These are phyloP conservation scores for Drosophila algonquin DNA, from an alignment of 2,888 invertebrate genomes.

Conservation along the genomic window DNA sequence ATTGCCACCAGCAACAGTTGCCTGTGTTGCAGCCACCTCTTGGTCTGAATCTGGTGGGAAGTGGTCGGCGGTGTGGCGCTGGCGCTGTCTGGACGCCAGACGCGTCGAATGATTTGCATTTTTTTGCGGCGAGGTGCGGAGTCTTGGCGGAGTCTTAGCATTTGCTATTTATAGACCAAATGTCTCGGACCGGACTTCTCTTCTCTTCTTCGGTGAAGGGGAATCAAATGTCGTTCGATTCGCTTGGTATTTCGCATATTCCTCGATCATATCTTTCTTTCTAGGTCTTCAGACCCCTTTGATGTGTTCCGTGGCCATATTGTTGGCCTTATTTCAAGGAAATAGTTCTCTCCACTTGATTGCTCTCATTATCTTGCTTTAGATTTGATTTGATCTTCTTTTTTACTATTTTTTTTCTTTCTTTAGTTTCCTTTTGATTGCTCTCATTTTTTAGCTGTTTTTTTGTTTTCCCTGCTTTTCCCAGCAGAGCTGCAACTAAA, in stretches of 20 bases:
- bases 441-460: conserved; percentile 56
- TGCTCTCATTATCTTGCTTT: conserved; percentile 37
- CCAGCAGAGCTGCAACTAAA: conserved; percentile 17
- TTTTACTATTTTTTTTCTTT: conserved; percentile 1
- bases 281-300: background rate
- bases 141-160: conserved; percentile 17
- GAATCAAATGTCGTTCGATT: conserved; percentile 43
- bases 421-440: conserved; percentile 48
- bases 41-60: conserved; percentile 39
- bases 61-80: conserved; percentile 27
- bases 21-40: conserved; percentile 17
- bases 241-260: conserved; percentile 30
- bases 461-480: conserved; percentile 24
- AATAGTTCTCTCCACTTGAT: conserved; percentile 9
- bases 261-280: conserved; percentile 1
- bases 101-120: conserved; percentile 46
- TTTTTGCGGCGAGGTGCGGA: conserved; percentile 9
- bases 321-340: conserved; percentile 16
- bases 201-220: conserved; percentile 23
- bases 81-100: conserved; percentile 34
- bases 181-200: conserved; percentile 31
- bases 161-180: conserved; percentile 41
- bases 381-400: conserved; percentile 47
- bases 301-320: conserved; percentile 23
- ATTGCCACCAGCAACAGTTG: conserved; percentile 53